These are phyloP conservation scores for Capra hircus DNA, from an alignment of 2,113 vertebrate species.

Conservation along the genomic window DNA sequence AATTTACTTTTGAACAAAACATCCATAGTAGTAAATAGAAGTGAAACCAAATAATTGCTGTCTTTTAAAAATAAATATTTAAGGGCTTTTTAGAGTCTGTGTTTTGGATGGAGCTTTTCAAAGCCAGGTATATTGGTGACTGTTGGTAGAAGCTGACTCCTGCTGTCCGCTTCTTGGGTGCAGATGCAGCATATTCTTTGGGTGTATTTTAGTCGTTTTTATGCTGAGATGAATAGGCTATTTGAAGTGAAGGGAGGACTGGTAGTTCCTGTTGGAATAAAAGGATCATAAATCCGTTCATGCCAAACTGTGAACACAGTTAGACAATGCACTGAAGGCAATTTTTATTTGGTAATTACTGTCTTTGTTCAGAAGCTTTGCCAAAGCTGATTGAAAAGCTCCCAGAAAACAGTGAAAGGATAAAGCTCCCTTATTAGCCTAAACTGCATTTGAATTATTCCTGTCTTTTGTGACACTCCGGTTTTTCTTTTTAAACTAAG, in stretches of 20 bases:
- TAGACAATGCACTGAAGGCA: slow-evolving; percentile 45
- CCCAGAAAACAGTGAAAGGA: slow-evolving; percentile 40
- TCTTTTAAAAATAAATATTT: slow-evolving; percentile 9
- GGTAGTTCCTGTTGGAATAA: slow-evolving; percentile 47
- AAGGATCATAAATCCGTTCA: slow-evolving; percentile 26
- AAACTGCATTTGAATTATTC: slow-evolving; percentile 48
- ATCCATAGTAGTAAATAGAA: slow-evolving; percentile 16
- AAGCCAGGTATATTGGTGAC: slow-evolving; percentile 1
- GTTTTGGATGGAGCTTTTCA: slow-evolving; percentile 47
- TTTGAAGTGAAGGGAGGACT: slow-evolving; percentile 46
- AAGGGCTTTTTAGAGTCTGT: slow-evolving; percentile 6
- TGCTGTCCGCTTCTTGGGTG: not conserved
- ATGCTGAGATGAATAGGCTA: slow-evolving; percentile 53
- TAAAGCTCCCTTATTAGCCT: slow-evolving; percentile 22
- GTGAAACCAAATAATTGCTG: slow-evolving; percentile 45
- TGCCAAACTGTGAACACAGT: slow-evolving; percentile 55
- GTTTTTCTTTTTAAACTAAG: slow-evolving; percentile 42
- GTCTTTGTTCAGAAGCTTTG: slow-evolving; percentile 54
- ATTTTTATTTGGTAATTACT: slow-evolving; percentile 67
- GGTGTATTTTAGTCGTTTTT: not conserved
- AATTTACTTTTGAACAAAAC: slow-evolving; percentile 41
- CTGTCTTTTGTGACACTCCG: not conserved
- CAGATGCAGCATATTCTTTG: slow-evolving; percentile 20
- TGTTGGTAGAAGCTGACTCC: slow-evolving; percentile 6
- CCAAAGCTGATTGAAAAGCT: slow-evolving; percentile 31